Evolutionary conservation across 2,797 vertebrate species (phyloP).

Genomic region (Syngnathus acus): DNA sequence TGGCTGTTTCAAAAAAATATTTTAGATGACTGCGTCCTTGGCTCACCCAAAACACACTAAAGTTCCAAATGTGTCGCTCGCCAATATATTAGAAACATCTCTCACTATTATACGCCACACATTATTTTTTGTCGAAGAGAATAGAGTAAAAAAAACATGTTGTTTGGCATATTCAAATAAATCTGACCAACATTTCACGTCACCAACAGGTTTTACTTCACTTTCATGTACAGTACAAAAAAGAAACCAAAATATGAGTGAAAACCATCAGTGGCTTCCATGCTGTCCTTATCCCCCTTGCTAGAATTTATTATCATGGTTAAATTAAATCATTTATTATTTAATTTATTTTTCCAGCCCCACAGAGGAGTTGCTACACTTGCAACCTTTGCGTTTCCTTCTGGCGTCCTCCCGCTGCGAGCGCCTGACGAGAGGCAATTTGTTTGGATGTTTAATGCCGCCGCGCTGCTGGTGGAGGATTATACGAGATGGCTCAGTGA

Average conservation of each 20-base stretch:
- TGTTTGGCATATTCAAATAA: too few relatives aligned
- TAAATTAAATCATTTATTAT: neutral
- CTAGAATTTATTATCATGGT: neutral
- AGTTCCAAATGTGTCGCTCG: neutral
- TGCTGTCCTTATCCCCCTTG: neutral
- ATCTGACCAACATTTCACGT: too few relatives aligned
- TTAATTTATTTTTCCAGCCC: constrained; percentile 12
- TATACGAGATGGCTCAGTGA: constrained; percentile 63
- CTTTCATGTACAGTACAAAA: too few relatives aligned
- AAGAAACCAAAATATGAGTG: neutral
- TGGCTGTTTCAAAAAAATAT: neutral
- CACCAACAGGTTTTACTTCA: too few relatives aligned
- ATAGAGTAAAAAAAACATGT: too few relatives aligned
- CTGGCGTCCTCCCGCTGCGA: constrained; percentile 30
- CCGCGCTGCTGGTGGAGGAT: constrained; percentile 56
- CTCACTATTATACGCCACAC: neutral
- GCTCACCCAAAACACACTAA: neutral
- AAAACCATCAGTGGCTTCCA: neutral
- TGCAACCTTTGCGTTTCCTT: constrained; percentile 51
- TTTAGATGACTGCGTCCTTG: neutral
- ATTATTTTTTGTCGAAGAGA: too few relatives aligned
- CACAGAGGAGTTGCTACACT: constrained; percentile 34
- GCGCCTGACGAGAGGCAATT: constrained; percentile 60
- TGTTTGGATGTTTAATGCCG: constrained; percentile 64
- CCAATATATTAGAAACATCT: neutral